These are phyloP conservation scores for Galeopterus variegatus DNA, from an alignment of 2,113 vertebrate species.

Conservation along the genomic window DNA sequence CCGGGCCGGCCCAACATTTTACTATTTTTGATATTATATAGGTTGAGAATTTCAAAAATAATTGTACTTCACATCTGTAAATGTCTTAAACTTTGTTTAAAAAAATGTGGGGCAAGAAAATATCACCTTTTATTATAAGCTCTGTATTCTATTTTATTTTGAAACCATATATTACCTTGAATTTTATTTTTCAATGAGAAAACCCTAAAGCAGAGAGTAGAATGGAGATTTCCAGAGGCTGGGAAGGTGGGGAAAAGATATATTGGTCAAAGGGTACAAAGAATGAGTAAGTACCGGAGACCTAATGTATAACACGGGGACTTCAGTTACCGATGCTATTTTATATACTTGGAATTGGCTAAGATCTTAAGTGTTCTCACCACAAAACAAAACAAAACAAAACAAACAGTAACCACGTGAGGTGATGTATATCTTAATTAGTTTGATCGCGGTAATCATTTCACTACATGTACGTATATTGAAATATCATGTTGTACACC, in stretches of 20 bases:
- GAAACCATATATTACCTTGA: neutral
- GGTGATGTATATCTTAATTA: too few relatives aligned
- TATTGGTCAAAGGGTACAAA: too few relatives aligned
- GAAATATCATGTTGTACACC: neutral
- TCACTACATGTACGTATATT: too few relatives aligned
- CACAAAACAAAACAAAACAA: too few relatives aligned
- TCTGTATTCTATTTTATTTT: slow-evolving; percentile 6
- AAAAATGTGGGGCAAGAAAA: neutral
- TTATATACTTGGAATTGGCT: neutral
- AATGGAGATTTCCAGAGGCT: too few relatives aligned
- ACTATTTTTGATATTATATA: neutral
- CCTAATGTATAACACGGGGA: too few relatives aligned
- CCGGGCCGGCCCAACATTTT: too few relatives aligned
- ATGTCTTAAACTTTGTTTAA: slow-evolving; percentile 21
- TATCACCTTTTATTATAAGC: neutral
- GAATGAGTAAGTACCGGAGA: neutral
- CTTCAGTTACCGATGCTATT: neutral
- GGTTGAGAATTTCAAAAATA: slow-evolving; percentile 27
- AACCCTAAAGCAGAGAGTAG: neutral
- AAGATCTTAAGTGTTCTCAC: neutral
- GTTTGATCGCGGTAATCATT: neutral
- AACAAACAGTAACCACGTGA: neutral
- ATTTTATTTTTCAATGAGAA: neutral
- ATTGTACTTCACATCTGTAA: slow-evolving; percentile 15
- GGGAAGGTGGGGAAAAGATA: accelerated